Evolutionary conservation across 2,888 invertebrate species (phyloP), one percentile per base, ranked within the genome.

Genomic region (Troides oblongomaculatus): DNA sequence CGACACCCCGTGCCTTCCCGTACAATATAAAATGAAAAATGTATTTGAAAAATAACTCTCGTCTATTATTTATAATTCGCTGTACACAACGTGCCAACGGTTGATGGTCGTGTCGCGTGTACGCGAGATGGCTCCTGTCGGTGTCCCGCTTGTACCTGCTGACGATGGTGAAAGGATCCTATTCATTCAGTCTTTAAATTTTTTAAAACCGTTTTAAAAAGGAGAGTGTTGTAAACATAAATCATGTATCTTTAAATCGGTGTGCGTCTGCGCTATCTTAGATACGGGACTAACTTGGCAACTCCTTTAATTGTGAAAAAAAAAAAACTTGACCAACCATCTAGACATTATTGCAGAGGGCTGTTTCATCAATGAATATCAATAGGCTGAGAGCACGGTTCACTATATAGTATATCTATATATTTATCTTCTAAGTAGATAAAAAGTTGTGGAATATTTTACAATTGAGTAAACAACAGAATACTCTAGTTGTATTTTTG

Each of bases 11-110:
- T 43, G 80, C 83, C 81, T 84, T 84, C 83, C 83, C 83, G 83
- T 87, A 91, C 88, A 90, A 89, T 89, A 90, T 88, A 89, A 90
- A 92, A 92, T 92, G 89, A 91, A 90, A 92, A 90, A 92, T 91
- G 88, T 91, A 89, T 91, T 87, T 85, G 85, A 85, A 90, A 90
- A 90, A 91, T 89, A 90, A 91, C 87, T 89, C 86, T 87, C 85
- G 84, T 86, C 88, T 91, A 90, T 90, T 90, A 90, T 91, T 90
- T 89, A 90, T 89, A 90, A 90, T 89, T 90, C 89, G 88, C 86
- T 84, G 84, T 84, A 84, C 83, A 81, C 25, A 46, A 64, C 69
- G 57, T 57, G 56, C 56, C 62, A 10, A 57, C 57, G 21, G n/a
- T 57, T 60, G 61, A 56, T 62, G 66, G 50, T 69, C 69, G 74